Conservation (phyloP, 2,797 vertebrate species). For the Eupleurogrammus muticus region DNA sequence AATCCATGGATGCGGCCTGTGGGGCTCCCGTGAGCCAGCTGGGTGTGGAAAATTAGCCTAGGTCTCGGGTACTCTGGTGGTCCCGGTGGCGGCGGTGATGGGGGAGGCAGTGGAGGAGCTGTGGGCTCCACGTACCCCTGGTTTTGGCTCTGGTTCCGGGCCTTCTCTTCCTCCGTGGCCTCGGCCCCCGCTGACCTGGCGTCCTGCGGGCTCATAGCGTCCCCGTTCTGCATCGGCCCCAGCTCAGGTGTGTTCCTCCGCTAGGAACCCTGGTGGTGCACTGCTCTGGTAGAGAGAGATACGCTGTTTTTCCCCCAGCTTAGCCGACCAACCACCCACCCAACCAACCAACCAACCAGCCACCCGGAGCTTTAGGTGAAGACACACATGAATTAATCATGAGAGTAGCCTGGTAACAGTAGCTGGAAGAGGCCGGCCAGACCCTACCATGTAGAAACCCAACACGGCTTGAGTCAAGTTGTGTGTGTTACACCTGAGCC, state of each 20-base stretch:
- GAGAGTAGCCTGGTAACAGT: conserved; percentile 79
- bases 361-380: conserved; percentile 55
- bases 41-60: conserved; percentile 95
- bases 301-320: conserved; percentile 44
- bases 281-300: conserved; percentile 54
- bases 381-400: conserved; percentile 84
- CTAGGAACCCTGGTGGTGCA: conserved; percentile 75
- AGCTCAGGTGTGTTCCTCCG: conserved; percentile 65
- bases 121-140: conserved; percentile 51
- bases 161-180: conserved; percentile 62
- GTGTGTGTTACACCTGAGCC: conserved; percentile 79
- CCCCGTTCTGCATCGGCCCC: conserved; percentile 89
- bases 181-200: conserved; percentile 62
- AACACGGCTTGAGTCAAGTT: conserved; percentile 69
- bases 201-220: conserved; percentile 80
- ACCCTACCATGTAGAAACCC: conserved; percentile 76
- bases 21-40: conserved; percentile 96
- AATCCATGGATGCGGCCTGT: conserved; percentile 95
- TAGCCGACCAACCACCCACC: conserved; percentile 39
- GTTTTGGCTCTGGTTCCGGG: conserved; percentile 52
- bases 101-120: conserved; percentile 65
- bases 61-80: conserved; percentile 84
- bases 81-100: conserved; percentile 77
- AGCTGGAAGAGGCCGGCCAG: conserved; percentile 74
- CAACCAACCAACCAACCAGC: conserved; percentile 22